Base-by-base conservation (phyloP, 1,140 invertebrate genomes). In the Trichoplusia ni region DNA sequence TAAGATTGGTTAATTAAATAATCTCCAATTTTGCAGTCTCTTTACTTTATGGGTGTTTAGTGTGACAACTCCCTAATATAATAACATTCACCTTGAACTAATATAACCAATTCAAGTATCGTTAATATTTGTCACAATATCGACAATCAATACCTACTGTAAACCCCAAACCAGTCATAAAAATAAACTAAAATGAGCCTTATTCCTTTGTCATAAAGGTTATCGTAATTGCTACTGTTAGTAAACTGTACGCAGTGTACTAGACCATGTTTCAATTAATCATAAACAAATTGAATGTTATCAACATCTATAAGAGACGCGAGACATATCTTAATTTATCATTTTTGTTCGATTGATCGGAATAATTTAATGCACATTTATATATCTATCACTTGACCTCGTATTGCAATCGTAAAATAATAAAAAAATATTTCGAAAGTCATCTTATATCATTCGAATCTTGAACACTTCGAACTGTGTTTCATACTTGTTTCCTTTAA, bases 201-300 rank as follows among this genome's bases (percentile, higher is more conserved):
- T n/a, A n/a, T n/a, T n/a, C n/a, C n/a, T n/a, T n/a, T n/a, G n/a
- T n/a, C n/a, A n/a, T n/a, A n/a, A n/a, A n/a, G n/a, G n/a, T n/a
- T n/a, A n/a, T n/a, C n/a, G n/a, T n/a, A n/a, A n/a, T n/a, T n/a
- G n/a, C n/a, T n/a, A n/a, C n/a, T n/a, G n/a, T n/a, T n/a, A n/a
- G n/a, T n/a, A n/a, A n/a, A n/a, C n/a, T n/a, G n/a, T n/a, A n/a
- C n/a, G n/a, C n/a, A 38, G 37, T 42, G 54, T 47, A 46, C 9
- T 13, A 58, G 67, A 76, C 73, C 69, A 66, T 74, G 61, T 61
- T 38, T 59, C 51, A 68, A 75, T 80, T 68, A 61, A 71, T 77
- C 73, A 72, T 64, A 71, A 69, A 59, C 59, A 66, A 69, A 60
- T 69, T 80, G 71, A 72, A 75, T 74, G 61, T 71, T 74, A 74